Percentiles rank a stretch among this genome's conserved stretches.
These are phyloP conservation scores for Lerema accius DNA, from an alignment of 1,140 invertebrate genomes.

Conservation along the genomic window DNA sequence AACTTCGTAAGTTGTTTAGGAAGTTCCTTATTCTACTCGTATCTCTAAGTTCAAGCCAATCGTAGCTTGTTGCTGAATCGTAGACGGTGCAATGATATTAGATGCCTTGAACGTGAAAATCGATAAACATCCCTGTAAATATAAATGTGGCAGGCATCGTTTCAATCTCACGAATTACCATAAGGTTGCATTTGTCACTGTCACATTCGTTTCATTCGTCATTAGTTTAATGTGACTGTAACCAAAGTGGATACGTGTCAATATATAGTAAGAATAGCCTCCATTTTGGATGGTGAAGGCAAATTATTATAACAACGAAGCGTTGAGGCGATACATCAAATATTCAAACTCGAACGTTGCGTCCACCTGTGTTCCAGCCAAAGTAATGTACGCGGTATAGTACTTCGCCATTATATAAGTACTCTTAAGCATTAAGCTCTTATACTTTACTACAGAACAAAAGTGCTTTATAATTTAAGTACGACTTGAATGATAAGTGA, in stretches of 20 bases:
- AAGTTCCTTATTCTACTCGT: no score
- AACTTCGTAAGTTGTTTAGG: background rate
- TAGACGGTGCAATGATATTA: no score
- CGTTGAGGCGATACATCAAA: conserved; percentile 41
- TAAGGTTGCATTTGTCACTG: no score
- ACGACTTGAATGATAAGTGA: background rate
- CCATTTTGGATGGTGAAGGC: background rate
- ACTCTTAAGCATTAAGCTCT: conserved; percentile 15
- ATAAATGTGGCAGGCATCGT: no score
- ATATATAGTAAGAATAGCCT: background rate
- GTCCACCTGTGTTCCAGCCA: conserved; percentile 39
- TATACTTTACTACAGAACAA: conserved; percentile 10
- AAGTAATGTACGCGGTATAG: conserved; percentile 20
- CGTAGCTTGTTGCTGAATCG: no score
- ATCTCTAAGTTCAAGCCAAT: no score
- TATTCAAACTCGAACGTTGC: conserved; percentile 37
- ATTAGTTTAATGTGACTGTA: no score
- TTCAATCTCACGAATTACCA: no score
- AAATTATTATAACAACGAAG: conserved; percentile 33
- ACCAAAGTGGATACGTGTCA: no score
- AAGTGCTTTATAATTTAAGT: background rate
- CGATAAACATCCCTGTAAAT: no score
- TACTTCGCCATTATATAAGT: conserved; percentile 11
- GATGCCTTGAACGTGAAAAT: no score
- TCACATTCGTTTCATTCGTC: no score